Evolutionary conservation across 2,888 invertebrate genomes (phyloP), one percentile per base, ranked within the genome.

Genomic region (Ramazzottius varieornatus): DNA sequence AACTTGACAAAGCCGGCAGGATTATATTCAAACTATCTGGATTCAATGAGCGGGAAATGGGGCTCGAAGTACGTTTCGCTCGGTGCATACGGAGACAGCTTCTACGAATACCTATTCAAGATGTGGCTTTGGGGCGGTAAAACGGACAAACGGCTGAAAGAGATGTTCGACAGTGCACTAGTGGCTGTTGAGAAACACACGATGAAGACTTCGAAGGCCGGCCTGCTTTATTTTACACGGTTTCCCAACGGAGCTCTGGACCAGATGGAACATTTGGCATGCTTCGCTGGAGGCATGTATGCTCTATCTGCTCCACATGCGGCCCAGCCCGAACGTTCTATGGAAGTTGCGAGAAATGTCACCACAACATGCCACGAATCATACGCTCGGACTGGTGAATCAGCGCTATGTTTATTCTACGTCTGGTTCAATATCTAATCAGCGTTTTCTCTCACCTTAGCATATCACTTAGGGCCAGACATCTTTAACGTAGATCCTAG

Each of bases 361-460:
- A 90, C 94, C 1, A 81, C 88, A 75, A 99, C 98, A 24, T 98
- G 98, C 75, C 94, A 94, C 78, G 92, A 96, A 79, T 89, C 92
- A 64, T 98, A 98, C 78, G 84, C 83, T 69, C 81, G 91, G 68
- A 83, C 80, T 69, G 75, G 80, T 80, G 69, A 70, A 70, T 65
- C 2, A 40, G 8, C 8, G 40, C n/a, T n/a, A n/a, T n/a, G n/a
- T n/a, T n/a, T n/a, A n/a, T n/a, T n/a, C n/a, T n/a, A n/a, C n/a
- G n/a, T n/a, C n/a, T n/a, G n/a, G n/a, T n/a, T n/a, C n/a, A n/a
- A n/a, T n/a, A n/a, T n/a, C n/a, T n/a, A n/a, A n/a, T n/a, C n/a
- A n/a, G n/a, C n/a, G n/a, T n/a, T n/a, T n/a, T n/a, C n/a, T n/a
- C n/a, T n/a, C n/a, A n/a, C n/a, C n/a, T n/a, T n/a, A n/a, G n/a